Evolutionary conservation across 2,888 invertebrate species (phyloP).

Genomic region (Lasioglossum marginatum): DNA sequence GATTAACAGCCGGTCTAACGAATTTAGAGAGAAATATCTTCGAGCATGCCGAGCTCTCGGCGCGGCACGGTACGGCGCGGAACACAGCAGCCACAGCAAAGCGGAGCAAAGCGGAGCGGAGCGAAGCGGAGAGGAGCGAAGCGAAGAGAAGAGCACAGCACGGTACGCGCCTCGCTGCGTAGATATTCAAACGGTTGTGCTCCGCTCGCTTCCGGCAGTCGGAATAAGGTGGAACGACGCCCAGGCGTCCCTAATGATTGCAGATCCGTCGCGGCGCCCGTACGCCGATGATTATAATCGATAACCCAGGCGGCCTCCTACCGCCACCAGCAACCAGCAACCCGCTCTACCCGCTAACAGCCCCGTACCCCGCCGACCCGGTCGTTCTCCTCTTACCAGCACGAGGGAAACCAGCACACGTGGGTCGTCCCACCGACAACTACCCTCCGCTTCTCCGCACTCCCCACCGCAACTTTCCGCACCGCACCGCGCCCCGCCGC

Average conservation of each 20-base stretch:
- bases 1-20: slow-evolving; percentile 55
- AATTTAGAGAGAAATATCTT: slow-evolving; percentile 41
- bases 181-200: slow-evolving; percentile 61
- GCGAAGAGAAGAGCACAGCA: slow-evolving; percentile 17
- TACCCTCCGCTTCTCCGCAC: slow-evolving; percentile 39
- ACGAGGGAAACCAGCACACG: slow-evolving; percentile 65
- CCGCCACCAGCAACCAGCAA: slow-evolving; percentile 39
- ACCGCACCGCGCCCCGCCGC: slow-evolving; percentile 31
- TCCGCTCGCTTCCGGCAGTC: slow-evolving; percentile 63
- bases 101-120: not conserved
- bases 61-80: not conserved
- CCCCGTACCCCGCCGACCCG: slow-evolving; percentile 16
- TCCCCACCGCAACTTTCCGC: not conserved
- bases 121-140: not conserved
- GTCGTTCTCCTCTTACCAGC: slow-evolving; percentile 24
- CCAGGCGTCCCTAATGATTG: slow-evolving; percentile 80
- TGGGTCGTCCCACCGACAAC: slow-evolving; percentile 63
- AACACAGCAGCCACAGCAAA: not conserved
- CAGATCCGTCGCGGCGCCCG: slow-evolving; percentile 75
- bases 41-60: slow-evolving; percentile 12
- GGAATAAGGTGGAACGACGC: slow-evolving; percentile 74
- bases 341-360: not conserved
- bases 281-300: slow-evolving; percentile 81
- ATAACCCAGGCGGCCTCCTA: slow-evolving; percentile 75
- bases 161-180: slow-evolving; percentile 55